Evolutionary conservation across 2,797 vertebrate genomes (phyloP).

Genomic region (Chelmon rostratus): DNA sequence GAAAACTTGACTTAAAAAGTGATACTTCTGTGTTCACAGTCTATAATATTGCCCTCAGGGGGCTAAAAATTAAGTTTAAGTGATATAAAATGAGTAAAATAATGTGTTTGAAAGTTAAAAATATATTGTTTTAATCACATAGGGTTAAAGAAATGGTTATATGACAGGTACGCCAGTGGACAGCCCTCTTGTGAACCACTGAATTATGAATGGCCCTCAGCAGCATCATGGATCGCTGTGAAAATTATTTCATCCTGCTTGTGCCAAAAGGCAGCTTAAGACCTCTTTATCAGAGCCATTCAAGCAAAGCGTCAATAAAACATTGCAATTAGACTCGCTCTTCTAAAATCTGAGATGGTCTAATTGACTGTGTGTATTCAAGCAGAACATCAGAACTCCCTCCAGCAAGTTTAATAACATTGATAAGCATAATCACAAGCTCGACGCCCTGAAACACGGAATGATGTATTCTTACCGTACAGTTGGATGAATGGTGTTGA

Average conservation of each 20-base stretch:
- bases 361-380: constrained; percentile 81
- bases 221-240: constrained; percentile 49
- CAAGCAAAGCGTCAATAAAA: constrained; percentile 78
- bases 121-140: constrained; percentile 23
- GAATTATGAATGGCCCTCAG: constrained; percentile 55
- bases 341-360: constrained; percentile 66
- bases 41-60: constrained; percentile 1
- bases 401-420: constrained; percentile 61
- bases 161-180: constrained; percentile 21
- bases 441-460: constrained; percentile 48
- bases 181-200: constrained; percentile 25
- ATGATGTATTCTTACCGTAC: constrained; percentile 30
- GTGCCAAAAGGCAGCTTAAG: constrained; percentile 72
- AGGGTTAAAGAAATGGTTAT: not conserved
- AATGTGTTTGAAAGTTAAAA: constrained; percentile 39
- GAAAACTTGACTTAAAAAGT: not conserved
- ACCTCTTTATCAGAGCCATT: constrained; percentile 78
- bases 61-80: not conserved
- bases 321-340: constrained; percentile 66
- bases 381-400: constrained; percentile 70
- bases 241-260: constrained; percentile 67
- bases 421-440: constrained; percentile 60
- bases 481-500: constrained; percentile 22
- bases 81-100: constrained; percentile 5
- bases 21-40: constrained; percentile 1